These are phyloP conservation scores for Drosophila siamana DNA, from an alignment of 2,888 invertebrate species.

Conservation along the genomic window DNA sequence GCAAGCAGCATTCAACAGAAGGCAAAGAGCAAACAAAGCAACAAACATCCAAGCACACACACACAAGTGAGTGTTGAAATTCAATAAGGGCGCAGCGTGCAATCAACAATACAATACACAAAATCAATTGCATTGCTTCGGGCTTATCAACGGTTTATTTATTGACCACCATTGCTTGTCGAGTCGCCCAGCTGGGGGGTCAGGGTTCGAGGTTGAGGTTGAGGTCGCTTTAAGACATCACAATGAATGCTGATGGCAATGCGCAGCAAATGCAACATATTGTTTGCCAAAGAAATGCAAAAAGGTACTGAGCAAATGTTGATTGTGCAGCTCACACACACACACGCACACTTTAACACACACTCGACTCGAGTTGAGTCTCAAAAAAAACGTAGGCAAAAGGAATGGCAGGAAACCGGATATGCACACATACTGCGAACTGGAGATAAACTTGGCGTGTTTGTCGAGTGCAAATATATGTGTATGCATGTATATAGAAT, in stretches of 20 bases:
- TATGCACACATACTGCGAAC: constrained; percentile 46
- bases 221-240: constrained; percentile 52
- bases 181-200: background rate
- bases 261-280: constrained; percentile 65
- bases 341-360: background rate
- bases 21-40: constrained; percentile 34
- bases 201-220: background rate
- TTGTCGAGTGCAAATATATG: constrained; percentile 72
- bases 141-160: constrained; percentile 79
- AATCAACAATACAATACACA: constrained; percentile 75
- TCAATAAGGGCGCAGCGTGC: constrained; percentile 60
- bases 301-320: constrained; percentile 77
- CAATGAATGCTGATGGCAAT: constrained; percentile 45
- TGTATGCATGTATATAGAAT: constrained; percentile 18
- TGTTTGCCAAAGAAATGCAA: constrained; percentile 71
- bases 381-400: constrained; percentile 31
- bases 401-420: constrained; percentile 56
- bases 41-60: constrained; percentile 34
- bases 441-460: constrained; percentile 58
- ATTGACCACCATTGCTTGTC: constrained; percentile 57
- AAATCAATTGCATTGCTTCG: constrained; percentile 78
- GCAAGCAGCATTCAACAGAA: constrained; percentile 34
- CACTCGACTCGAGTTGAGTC: constrained; percentile 2
- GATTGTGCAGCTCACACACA: constrained; percentile 59
- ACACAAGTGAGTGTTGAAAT: constrained; percentile 31